These are phyloP conservation scores for Gymnobelideus leadbeateri DNA, from an alignment of 2,113 vertebrate species.

Conservation along the genomic window DNA sequence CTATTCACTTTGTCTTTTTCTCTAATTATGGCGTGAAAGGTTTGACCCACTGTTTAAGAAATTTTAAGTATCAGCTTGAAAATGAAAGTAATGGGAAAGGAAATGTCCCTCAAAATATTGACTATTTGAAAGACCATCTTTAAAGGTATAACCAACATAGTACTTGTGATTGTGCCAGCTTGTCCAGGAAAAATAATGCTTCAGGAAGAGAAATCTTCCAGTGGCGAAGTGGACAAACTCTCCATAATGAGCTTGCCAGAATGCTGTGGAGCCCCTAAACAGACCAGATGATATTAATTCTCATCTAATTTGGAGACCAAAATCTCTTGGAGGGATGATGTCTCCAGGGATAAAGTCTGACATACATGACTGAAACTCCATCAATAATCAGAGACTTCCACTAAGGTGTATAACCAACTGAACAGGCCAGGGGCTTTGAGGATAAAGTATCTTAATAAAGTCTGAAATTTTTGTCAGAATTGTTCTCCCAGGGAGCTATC, in stretches of 20 bases:
- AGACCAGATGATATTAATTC: constrained; percentile 7
- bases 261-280: neutral
- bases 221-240: neutral
- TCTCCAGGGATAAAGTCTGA: constrained; percentile 11
- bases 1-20: constrained; percentile 40
- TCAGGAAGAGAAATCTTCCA: constrained; percentile 12
- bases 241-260: neutral
- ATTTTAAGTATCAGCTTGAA: constrained; percentile 27
- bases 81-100: neutral
- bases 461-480: constrained; percentile 19
- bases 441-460: constrained; percentile 16
- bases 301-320: neutral
- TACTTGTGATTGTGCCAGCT: neutral
- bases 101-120: neutral
- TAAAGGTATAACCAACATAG: neutral
- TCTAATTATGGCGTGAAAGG: constrained; percentile 42
- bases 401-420: neutral
- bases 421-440: neutral
- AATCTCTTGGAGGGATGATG: neutral
- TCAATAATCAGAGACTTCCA: constrained; percentile 9
- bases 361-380: constrained; percentile 24
- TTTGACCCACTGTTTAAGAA: constrained; percentile 25
- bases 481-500: neutral
- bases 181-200: constrained; percentile 29
- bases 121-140: neutral